Base-by-base conservation (phyloP, 2,888 invertebrate genomes). In the Pristionchus entomophagus region DNA sequence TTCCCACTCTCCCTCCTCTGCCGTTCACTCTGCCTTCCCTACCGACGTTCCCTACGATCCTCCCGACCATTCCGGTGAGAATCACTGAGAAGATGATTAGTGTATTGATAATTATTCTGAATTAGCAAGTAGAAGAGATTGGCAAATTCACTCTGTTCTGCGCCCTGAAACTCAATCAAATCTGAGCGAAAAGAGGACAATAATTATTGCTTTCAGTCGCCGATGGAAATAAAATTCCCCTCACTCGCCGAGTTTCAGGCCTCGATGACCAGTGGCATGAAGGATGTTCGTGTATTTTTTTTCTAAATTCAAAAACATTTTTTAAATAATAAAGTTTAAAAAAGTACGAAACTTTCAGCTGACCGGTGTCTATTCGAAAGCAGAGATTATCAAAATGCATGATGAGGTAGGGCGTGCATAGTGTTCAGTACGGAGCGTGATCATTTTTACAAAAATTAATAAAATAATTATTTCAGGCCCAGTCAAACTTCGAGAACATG, bases 361-460 rank as follows among this genome's bases (percentile, higher is more conserved):
- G n/a, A n/a, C 38, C 26, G 73, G 38, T 73, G 41, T n/a, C n/a
- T 73, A 73, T 73, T 41, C 73, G 6, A 73, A 73, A 17, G 73
- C 38, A 26, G 73, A 73, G 4, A 41, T 73, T 22, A 41, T 41
- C 41, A 73, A 73, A 45, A 26, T 73, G 26, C 59, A 65, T 35
- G 41, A 38, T 38, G 73, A 80, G 17, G 26, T 78, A 12, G 19
- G 49, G 51, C 45, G 45, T 45, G 49, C n/a, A 51, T 17, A 22
- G 26, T 51, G 45, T 22, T 26, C 26, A 26, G 6, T 45, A 10
- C 14, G 45, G 45, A 6, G 8, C 45, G 14, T 45, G 45, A 45
- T 6, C 6, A 14, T 26, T 5, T 29, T 49, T 10, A 45, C 45
- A 45, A 41, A 49, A 51, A 4, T 80, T 32, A 32, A 4, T 17